Evolutionary conservation across 2,888 invertebrate species (phyloP).

Genomic region (Eucriotettix oculatus): DNA sequence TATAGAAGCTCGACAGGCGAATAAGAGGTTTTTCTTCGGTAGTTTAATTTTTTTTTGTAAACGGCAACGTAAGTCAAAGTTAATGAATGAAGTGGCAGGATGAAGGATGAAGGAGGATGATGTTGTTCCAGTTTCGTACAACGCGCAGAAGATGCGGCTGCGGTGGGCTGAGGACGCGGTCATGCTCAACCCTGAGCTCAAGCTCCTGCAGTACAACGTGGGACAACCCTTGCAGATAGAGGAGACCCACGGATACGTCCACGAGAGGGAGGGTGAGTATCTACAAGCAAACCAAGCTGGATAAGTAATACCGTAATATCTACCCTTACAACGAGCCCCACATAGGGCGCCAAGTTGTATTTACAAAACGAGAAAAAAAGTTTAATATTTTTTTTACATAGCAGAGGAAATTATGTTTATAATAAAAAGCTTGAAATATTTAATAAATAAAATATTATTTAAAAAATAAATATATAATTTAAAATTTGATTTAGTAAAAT

Average conservation of each 20-base stretch:
- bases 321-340: background rate
- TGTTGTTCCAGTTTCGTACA: slow-evolving; percentile 57
- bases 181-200: slow-evolving; percentile 61
- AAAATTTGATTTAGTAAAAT: background rate
- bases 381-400: no score
- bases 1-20: no score
- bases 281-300: background rate
- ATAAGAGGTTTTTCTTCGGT: no score
- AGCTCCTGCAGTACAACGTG: slow-evolving; percentile 62
- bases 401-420: no score
- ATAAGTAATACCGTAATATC: background rate
- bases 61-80: no score
- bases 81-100: no score
- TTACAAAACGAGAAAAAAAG: no score
- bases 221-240: slow-evolving; percentile 52
- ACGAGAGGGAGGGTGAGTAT: slow-evolving; percentile 55
- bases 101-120: no score
- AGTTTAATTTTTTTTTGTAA: no score
- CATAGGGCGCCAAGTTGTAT: no score
- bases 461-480: background rate
- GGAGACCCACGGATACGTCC: slow-evolving; percentile 55
- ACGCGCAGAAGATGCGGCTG: slow-evolving; percentile 55
- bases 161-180: slow-evolving; percentile 61
- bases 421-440: background rate
- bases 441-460: background rate